These are phyloP conservation scores for Dryocosmus kuriphilus DNA, from an alignment of 2,888 invertebrate genomes.

Conservation along the genomic window DNA sequence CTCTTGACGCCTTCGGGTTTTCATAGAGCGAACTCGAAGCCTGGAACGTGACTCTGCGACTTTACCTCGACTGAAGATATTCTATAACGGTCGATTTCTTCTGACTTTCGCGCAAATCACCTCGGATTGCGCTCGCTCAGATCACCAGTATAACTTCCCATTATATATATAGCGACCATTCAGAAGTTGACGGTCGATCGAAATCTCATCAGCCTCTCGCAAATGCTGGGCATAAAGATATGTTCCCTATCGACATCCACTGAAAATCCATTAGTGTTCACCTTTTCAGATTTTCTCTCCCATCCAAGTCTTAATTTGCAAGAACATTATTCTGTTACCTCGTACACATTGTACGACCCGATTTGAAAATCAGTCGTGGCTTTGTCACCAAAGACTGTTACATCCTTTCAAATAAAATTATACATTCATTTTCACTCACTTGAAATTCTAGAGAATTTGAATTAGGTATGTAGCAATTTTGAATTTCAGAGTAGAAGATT, in stretches of 20 bases:
- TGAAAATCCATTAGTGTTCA: constrained; percentile 36
- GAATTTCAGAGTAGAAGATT: not conserved
- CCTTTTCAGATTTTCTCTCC: constrained; percentile 35
- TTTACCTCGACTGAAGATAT: constrained; percentile 26
- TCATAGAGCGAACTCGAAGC: constrained; percentile 13
- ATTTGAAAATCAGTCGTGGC: constrained; percentile 5
- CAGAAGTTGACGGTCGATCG: constrained; percentile 30
- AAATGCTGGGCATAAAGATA: constrained; percentile 37
- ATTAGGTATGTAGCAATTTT: not conserved
- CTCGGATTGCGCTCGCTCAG: constrained; percentile 17
- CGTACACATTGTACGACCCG: constrained; percentile 6
- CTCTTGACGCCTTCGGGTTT: constrained; percentile 34
- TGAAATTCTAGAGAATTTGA: not conserved
- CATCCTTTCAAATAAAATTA: not conserved
- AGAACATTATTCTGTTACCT: constrained; percentile 16
- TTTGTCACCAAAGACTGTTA: not conserved
- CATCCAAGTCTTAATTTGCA: constrained; percentile 26
- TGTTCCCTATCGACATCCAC: constrained; percentile 32
- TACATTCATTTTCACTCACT: not conserved
- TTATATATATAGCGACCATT: constrained; percentile 24
- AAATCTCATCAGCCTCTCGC: constrained; percentile 39
- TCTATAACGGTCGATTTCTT: constrained; percentile 39
- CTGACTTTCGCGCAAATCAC: constrained; percentile 37
- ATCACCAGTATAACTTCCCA: constrained; percentile 23
- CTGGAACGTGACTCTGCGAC: constrained; percentile 39